These are phyloP conservation scores for Agrotis clavis DNA, from an alignment of 2,888 invertebrate species.

Conservation along the genomic window DNA sequence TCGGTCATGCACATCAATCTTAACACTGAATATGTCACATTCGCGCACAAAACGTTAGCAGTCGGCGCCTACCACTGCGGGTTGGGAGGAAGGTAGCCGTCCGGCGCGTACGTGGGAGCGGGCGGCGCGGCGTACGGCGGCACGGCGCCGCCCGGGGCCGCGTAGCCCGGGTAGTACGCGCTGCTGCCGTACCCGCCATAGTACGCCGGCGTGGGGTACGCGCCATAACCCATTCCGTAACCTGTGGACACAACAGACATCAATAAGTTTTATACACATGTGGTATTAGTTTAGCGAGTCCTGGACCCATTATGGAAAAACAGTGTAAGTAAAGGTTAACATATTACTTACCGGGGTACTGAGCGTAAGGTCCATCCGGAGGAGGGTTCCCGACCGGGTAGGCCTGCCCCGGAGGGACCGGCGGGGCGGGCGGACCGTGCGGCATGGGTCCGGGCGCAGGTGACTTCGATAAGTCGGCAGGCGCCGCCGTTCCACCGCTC, in stretches of 20 bases:
- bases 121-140: slow-evolving; percentile 69
- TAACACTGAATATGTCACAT: slow-evolving; percentile 58
- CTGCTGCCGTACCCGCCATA: slow-evolving; percentile 90
- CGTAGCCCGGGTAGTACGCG: slow-evolving; percentile 81
- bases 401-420: slow-evolving; percentile 67
- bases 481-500: slow-evolving; percentile 71
- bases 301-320: neutral
- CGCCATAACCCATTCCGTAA: slow-evolving; percentile 86
- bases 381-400: slow-evolving; percentile 77
- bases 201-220: slow-evolving; percentile 87
- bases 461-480: slow-evolving; percentile 68
- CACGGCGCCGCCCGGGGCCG: slow-evolving; percentile 75
- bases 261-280: neutral
- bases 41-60: slow-evolving; percentile 53
- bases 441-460: slow-evolving; percentile 68
- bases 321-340: neutral
- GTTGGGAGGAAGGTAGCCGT: slow-evolving; percentile 83
- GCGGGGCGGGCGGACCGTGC: slow-evolving; percentile 66
- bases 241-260: slow-evolving; percentile 69
- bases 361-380: slow-evolving; percentile 82
- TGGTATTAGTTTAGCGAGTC: neutral
- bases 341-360: slow-evolving; percentile 84
- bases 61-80: slow-evolving; percentile 82
- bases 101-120: slow-evolving; percentile 73
- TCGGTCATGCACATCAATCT: slow-evolving; percentile 57